These are phyloP conservation scores for Paedocypris sp. DNA, from an alignment of 2,113 vertebrate species.

Conservation along the genomic window DNA sequence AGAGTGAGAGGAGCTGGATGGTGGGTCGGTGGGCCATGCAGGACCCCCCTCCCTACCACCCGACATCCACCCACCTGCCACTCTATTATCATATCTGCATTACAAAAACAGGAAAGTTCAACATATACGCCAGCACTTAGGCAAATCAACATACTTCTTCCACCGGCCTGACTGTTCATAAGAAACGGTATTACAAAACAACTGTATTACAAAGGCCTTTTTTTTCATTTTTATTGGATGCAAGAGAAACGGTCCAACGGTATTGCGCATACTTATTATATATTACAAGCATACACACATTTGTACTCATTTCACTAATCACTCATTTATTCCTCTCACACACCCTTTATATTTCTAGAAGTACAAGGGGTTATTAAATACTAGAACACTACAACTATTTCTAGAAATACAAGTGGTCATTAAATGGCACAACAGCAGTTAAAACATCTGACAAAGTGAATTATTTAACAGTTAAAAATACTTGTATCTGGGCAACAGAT, in stretches of 20 bases:
- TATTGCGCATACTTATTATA: too few species aligned
- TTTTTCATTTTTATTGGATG: background rate
- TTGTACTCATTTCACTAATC: too few species aligned
- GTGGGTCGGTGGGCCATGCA: conserved; percentile 75
- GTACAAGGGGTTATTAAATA: too few species aligned
- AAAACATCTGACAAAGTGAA: background rate
- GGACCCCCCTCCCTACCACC: conserved; percentile 43
- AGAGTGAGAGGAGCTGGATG: conserved; percentile 69
- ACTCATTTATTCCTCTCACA: too few species aligned
- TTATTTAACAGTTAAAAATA: conserved; percentile 14
- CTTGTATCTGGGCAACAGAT: background rate
- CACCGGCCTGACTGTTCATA: conserved; percentile 16
- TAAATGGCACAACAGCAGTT: too few species aligned
- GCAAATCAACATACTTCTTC: conserved; percentile 30
- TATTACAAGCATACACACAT: too few species aligned
- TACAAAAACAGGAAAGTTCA: conserved; percentile 71
- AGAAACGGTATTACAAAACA: background rate
- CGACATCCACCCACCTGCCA: conserved; percentile 27
- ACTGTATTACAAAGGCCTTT: background rate
- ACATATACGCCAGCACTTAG: background rate
- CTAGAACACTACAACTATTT: too few species aligned
- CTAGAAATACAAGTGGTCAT: too few species aligned
- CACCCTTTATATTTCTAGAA: too few species aligned
- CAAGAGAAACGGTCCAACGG: too few species aligned
- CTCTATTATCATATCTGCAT: conserved; percentile 29